These are phyloP conservation scores for Drosophila koepferae DNA, from an alignment of 2,888 invertebrate species.

Conservation along the genomic window DNA sequence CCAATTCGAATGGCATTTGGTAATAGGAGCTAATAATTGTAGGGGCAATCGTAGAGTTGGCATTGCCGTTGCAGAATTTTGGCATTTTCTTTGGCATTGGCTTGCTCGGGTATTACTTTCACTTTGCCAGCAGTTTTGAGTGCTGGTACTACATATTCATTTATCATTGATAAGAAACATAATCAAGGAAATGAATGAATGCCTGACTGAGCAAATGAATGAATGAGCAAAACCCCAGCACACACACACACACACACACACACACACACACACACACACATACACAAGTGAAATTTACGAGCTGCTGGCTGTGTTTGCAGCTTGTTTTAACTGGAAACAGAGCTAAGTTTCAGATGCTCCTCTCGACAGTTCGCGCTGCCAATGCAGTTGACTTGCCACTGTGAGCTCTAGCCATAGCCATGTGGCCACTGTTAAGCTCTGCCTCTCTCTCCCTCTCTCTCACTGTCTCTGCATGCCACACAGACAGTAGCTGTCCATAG, in stretches of 20 bases:
- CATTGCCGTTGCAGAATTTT: constrained; percentile 16
- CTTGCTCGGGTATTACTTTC: constrained; percentile 63
- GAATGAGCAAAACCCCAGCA: constrained; percentile 56
- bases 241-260: constrained; percentile 5
- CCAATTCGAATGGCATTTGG: background rate
- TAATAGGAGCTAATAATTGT: background rate
- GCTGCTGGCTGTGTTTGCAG: constrained; percentile 17
- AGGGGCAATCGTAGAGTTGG: constrained; percentile 11
- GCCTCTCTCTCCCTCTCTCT: constrained; percentile 33
- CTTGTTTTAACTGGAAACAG: constrained; percentile 20
- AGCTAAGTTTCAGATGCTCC: constrained; percentile 6
- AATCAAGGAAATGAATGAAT: constrained; percentile 79
- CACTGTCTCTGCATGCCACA: constrained; percentile 14
- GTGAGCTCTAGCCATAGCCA: constrained; percentile 40
- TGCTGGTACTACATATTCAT: constrained; percentile 73
- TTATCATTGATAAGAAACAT: constrained; percentile 79
- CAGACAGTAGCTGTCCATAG: constrained; percentile 9
- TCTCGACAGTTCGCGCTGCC: constrained; percentile 17
- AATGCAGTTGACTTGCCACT: constrained; percentile 46
- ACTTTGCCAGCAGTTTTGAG: constrained; percentile 69
- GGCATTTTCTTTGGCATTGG: constrained; percentile 20
- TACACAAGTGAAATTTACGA: constrained; percentile 11
- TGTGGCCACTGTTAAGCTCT: background rate
- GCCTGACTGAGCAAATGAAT: constrained; percentile 78
- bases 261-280: constrained; percentile 17